These are phyloP conservation scores for Gasteruption jaculator DNA, from an alignment of 2,888 invertebrate species.

Conservation along the genomic window DNA sequence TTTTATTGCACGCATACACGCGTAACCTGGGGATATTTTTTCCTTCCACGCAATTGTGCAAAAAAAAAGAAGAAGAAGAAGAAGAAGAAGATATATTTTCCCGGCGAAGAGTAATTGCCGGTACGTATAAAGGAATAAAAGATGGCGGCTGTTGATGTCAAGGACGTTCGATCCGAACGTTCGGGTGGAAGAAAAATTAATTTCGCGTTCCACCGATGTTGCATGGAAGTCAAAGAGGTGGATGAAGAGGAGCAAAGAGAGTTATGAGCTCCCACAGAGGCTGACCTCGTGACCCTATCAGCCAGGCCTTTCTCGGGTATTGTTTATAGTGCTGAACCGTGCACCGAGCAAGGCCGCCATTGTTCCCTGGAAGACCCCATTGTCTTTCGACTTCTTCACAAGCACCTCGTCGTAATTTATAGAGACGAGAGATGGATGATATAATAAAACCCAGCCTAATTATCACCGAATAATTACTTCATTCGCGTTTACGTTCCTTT, in stretches of 20 bases:
- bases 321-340: slow-evolving; percentile 40
- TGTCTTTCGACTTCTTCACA: slow-evolving; percentile 29
- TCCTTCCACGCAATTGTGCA: too few species aligned
- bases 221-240: slow-evolving; percentile 15
- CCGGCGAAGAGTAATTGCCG: too few species aligned
- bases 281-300: slow-evolving; percentile 47
- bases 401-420: slow-evolving; percentile 35
- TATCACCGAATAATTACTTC: slow-evolving; percentile 39
- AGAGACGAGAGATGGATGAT: too few species aligned
- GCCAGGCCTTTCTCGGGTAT: slow-evolving; percentile 38
- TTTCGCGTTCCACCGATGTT: too few species aligned
- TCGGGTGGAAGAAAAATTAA: slow-evolving; percentile 28
- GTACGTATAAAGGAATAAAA: too few species aligned
- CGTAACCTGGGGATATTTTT: too few species aligned
- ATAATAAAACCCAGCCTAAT: slow-evolving; percentile 35
- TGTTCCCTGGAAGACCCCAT: slow-evolving; percentile 35
- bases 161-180: neutral
- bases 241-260: slow-evolving; percentile 40
- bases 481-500: too few species aligned
- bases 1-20: too few species aligned
- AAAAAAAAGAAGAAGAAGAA: too few species aligned
- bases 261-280: slow-evolving; percentile 48
- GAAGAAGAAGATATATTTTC: too few species aligned
- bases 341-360: slow-evolving; percentile 35
- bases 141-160: too few species aligned